A percentile compares a stretch with the other conserved stretches of the same genome.
Conservation (phyloP, 2,113 vertebrate species). For the Callaeas wilsoni region DNA sequence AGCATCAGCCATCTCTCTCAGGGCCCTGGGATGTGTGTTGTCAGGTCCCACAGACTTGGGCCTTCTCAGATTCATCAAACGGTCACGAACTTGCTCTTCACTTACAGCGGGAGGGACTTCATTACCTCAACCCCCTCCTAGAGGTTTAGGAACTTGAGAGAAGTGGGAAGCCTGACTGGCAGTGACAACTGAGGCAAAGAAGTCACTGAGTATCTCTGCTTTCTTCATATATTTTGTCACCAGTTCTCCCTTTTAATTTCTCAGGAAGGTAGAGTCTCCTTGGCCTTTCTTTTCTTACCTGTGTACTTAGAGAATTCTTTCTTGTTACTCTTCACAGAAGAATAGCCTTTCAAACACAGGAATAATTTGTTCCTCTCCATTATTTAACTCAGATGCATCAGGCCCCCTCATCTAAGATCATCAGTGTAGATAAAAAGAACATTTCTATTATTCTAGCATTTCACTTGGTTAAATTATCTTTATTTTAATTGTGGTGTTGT, state of each 20-base stretch:
- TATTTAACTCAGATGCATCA: not conserved
- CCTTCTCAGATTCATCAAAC: not conserved
- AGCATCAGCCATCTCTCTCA: not conserved
- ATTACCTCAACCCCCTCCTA: not conserved
- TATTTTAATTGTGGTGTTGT: not conserved
- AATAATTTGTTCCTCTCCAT: not conserved
- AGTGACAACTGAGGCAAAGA: not conserved
- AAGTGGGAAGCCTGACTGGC: not conserved
- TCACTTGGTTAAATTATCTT: not conserved
- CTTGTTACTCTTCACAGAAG: not conserved
- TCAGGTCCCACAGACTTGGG: not conserved
- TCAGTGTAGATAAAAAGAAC: not conserved
- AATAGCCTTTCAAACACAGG: not conserved
- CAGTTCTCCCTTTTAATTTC: not conserved
- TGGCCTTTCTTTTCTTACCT: not conserved
- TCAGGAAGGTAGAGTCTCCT: not conserved
- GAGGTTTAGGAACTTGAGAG: not conserved
- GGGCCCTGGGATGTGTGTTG: not conserved
- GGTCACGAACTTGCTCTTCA: accelerated
- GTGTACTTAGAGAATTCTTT: not conserved
- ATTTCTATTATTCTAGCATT: not conserved
- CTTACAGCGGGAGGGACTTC: not conserved
- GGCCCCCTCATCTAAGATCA: not conserved
- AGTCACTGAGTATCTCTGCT: not conserved
- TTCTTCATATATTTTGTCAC: not conserved